A percentile compares a stretch with the other conserved stretches of the same genome.
phyloP scores from a whole-genome alignment of 1,140 invertebrate genomes.

The Eriocheir sinensis region DNA sequence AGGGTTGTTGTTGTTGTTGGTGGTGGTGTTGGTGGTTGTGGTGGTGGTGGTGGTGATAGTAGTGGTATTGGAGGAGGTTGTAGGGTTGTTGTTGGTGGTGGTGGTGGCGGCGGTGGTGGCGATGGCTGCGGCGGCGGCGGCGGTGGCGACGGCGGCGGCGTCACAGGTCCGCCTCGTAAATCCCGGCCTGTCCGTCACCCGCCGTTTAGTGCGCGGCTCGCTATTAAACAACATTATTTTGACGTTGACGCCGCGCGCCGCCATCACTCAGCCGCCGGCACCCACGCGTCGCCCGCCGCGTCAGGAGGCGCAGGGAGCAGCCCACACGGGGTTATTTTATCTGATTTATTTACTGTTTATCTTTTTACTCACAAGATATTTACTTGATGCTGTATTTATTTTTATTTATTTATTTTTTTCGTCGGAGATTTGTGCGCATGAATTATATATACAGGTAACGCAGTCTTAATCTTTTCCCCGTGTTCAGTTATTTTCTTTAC shows the following conservation, averaged over 20 bases:
- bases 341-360: too few species aligned
- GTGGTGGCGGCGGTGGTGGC: background rate
- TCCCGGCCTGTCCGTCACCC: background rate
- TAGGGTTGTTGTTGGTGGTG: background rate
- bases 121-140: background rate
- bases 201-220: background rate
- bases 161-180: background rate
- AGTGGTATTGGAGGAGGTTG: background rate
- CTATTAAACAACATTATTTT: conserved; percentile 18
- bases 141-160: background rate
- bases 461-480: too few species aligned
- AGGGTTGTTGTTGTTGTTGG: background rate
- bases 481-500: too few species aligned
- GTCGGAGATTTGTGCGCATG: too few species aligned
- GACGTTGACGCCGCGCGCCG: background rate
- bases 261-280: background rate
- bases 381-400: too few species aligned
- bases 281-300: background rate
- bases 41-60: background rate
- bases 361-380: too few species aligned
- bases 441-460: too few species aligned
- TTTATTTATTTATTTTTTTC: too few species aligned
- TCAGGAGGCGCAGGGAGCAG: background rate
- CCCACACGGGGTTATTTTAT: background rate
- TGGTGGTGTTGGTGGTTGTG: background rate